Percentiles rank a stretch among this genome's conserved stretches.
These are phyloP conservation scores for Thecocarcelia acutangulata DNA, from an alignment of 2,888 invertebrate genomes.

Conservation along the genomic window DNA sequence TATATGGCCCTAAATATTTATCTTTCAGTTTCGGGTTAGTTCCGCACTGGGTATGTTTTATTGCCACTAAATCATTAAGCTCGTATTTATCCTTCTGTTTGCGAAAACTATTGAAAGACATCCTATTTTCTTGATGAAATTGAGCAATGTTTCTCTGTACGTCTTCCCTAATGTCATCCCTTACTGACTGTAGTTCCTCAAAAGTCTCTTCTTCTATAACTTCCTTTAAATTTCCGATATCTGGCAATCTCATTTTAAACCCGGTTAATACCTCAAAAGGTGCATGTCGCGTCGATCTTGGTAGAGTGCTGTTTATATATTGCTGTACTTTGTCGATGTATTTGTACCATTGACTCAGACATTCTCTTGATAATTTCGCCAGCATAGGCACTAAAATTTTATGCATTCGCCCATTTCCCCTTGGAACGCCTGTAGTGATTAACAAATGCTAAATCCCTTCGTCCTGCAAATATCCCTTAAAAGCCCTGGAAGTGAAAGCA, in stretches of 20 bases:
- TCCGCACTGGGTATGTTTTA: constrained; percentile 57
- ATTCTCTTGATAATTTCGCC: too few species aligned
- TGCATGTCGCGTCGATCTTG: constrained; percentile 45
- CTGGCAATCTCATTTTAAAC: constrained; percentile 45
- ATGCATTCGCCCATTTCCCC: constrained; percentile 68
- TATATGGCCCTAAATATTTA: constrained; percentile 56
- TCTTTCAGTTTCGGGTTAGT: constrained; percentile 37
- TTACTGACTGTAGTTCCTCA: background rate
- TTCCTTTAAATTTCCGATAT: too few species aligned
- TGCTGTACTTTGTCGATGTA: constrained; percentile 9
- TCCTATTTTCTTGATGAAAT: constrained; percentile 23
- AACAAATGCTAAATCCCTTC: constrained; percentile 39
- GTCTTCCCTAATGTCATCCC: background rate
- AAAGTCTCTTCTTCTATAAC: background rate
- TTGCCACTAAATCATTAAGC: constrained; percentile 50
- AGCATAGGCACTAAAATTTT: constrained; percentile 74
- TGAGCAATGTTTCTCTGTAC: background rate
- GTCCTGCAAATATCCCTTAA: too few species aligned
- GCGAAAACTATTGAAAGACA: constrained; percentile 6
- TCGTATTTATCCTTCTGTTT: constrained; percentile 13
- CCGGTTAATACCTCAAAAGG: constrained; percentile 60
- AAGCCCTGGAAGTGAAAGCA: too few species aligned
- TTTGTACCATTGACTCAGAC: too few species aligned
- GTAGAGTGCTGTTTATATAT: constrained; percentile 67
- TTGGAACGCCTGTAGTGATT: constrained; percentile 56